Evolutionary conservation across 2,888 invertebrate species (phyloP).

Genomic region (Strigamia crassipes): DNA sequence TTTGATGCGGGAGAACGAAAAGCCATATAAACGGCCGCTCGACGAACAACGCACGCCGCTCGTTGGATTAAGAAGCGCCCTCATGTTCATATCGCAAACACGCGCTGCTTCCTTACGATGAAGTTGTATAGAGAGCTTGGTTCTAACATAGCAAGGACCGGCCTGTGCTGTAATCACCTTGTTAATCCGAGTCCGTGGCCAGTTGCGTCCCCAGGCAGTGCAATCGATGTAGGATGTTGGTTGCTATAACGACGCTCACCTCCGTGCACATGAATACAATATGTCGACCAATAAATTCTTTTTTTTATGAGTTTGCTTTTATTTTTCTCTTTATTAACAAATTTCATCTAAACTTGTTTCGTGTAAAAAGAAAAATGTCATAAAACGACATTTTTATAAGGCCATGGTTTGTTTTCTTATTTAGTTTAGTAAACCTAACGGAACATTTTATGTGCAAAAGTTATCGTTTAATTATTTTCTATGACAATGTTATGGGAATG

Average conservation of each 20-base stretch:
- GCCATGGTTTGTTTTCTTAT: conserved; percentile 18
- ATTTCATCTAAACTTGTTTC: not conserved
- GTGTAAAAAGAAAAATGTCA: conserved; percentile 6
- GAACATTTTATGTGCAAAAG: not conserved
- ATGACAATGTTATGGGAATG: not conserved
- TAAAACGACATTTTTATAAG: conserved; percentile 13
- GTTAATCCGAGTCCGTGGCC: conserved; percentile 16
- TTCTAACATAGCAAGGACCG: not conserved
- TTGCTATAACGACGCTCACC: conserved; percentile 10
- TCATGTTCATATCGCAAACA: conserved; percentile 6
- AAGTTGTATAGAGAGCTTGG: not conserved
- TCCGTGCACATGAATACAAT: conserved; percentile 16
- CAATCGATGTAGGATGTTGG: conserved; percentile 21
- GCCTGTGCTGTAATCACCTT: conserved; percentile 21
- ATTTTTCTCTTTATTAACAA: conserved; percentile 16
- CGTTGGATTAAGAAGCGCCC: conserved; percentile 44
- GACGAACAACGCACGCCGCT: conserved; percentile 25
- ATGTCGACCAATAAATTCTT: conserved; percentile 16
- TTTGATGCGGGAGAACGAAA: conserved; percentile 6
- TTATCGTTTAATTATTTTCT: not conserved
- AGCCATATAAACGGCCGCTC: conserved; percentile 7
- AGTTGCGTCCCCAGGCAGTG: conserved; percentile 16
- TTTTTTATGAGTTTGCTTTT: not conserved
- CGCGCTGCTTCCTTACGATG: not conserved
- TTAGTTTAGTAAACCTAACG: conserved; percentile 4